Evolutionary conservation across 1,140 invertebrate genomes (phyloP).

Genomic region (Heterodera carotae): DNA sequence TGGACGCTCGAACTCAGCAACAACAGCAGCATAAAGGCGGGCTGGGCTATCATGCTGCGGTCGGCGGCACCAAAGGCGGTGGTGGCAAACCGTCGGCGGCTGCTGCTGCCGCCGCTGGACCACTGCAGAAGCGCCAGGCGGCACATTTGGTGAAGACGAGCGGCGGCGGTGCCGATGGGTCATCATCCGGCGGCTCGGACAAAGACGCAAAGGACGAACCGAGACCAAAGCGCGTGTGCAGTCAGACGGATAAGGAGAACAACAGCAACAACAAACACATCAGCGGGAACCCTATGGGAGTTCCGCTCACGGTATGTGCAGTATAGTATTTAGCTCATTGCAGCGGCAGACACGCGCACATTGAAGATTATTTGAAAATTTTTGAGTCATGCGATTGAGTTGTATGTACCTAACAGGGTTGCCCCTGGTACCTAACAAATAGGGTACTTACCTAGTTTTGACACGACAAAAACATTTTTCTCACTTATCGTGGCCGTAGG

Average conservation of each 20-base stretch:
- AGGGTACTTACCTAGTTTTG: too few species aligned
- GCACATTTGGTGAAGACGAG: conserved; percentile 15
- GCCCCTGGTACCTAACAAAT: too few species aligned
- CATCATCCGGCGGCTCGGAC: not conserved
- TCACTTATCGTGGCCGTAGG: too few species aligned
- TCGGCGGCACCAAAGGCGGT: not conserved
- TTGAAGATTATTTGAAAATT: too few species aligned
- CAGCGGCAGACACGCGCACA: too few species aligned
- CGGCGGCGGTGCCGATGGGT: not conserved
- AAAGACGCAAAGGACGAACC: conserved; percentile 10
- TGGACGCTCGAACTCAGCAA: conserved; percentile 2
- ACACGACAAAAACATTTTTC: too few species aligned
- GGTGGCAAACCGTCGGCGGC: too few species aligned
- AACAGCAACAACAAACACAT: not conserved
- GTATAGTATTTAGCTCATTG: too few species aligned
- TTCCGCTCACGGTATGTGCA: not conserved
- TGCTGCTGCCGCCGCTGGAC: not conserved
- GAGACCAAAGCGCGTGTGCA: conserved; percentile 27
- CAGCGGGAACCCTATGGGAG: not conserved
- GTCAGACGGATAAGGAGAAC: not conserved
- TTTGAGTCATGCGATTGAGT: too few species aligned
- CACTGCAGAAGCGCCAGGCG: conserved; percentile 25
- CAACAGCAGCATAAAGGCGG: conserved; percentile 20
- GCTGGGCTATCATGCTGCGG: not conserved
- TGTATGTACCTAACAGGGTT: too few species aligned